These are phyloP conservation scores for Channa argus DNA, from an alignment of 2,113 vertebrate genomes.

Conservation along the genomic window DNA sequence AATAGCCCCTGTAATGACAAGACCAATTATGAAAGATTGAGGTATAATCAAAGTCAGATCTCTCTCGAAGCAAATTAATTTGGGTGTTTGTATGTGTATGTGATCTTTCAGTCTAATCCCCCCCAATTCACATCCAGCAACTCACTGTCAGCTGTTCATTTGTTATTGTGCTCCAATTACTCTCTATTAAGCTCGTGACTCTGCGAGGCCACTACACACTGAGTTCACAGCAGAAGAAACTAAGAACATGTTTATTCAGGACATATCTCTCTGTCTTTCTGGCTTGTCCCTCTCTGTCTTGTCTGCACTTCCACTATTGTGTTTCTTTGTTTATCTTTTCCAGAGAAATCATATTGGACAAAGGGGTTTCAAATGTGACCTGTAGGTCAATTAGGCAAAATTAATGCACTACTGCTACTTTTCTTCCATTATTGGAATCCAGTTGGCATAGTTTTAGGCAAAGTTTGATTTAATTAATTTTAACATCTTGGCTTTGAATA, in stretches of 20 bases:
- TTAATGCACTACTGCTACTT: too few relatives aligned
- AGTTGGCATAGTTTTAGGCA: too few relatives aligned
- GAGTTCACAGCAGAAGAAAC: constrained; percentile 13
- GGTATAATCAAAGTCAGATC: too few relatives aligned
- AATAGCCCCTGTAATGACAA: too few relatives aligned
- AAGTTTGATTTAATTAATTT: too few relatives aligned
- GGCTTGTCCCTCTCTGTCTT: not conserved
- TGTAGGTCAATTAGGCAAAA: not conserved
- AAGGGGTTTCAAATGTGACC: not conserved
- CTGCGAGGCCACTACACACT: constrained; percentile 34
- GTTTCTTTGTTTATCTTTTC: not conserved
- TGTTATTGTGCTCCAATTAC: constrained; percentile 69
- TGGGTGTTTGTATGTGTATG: too few relatives aligned
- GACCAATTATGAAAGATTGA: too few relatives aligned
- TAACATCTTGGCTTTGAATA: not conserved
- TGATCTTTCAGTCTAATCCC: too few relatives aligned
- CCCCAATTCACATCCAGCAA: too few relatives aligned
- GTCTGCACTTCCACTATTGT: not conserved
- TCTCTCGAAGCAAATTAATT: too few relatives aligned
- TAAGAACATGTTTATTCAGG: constrained; percentile 45
- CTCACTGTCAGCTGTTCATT: constrained; percentile 39
- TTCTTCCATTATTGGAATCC: too few relatives aligned
- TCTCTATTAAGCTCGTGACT: constrained; percentile 62
- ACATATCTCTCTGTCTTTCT: not conserved
- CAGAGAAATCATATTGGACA: not conserved